A percentile compares a stretch with the other conserved stretches of the same genome.
phyloP scores from a whole-genome alignment of 1,140 invertebrate species.

The Aphelenchoides fujianensis region DNA sequence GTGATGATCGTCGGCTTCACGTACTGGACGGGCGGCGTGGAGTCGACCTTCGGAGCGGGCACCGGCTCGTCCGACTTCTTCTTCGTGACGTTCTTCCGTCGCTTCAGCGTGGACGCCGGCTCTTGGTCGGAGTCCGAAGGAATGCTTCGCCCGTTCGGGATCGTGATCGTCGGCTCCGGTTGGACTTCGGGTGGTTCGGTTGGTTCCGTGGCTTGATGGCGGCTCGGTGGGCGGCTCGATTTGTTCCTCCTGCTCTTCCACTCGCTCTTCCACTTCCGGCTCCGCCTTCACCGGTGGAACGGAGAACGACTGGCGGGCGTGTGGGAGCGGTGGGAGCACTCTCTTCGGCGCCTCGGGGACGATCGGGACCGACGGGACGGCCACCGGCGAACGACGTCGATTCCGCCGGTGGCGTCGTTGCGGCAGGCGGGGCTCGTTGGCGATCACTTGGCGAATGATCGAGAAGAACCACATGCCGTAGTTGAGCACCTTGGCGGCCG shows the following conservation, averaged over 20 bases:
- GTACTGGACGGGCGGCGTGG: background rate
- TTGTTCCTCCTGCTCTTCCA: too few relatives aligned
- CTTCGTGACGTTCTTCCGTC: conserved; percentile 24
- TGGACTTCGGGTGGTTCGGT: conserved; percentile 8
- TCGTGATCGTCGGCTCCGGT: too few relatives aligned
- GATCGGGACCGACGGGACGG: background rate
- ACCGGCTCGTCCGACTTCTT: conserved; percentile 13
- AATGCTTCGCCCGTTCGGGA: conserved; percentile 20
- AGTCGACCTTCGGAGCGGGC: background rate
- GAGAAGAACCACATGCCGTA: conserved; percentile 42
- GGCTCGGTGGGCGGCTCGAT: too few relatives aligned
- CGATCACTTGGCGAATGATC: conserved; percentile 31
- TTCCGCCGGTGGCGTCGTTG: conserved; percentile 21
- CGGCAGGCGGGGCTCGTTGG: background rate
- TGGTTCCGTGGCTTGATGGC: too few relatives aligned
- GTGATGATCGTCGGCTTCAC: too few relatives aligned
- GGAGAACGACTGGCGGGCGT: too few relatives aligned
- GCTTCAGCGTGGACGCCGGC: conserved; percentile 11
- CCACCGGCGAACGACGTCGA: conserved; percentile 11
- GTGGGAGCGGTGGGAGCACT: too few relatives aligned
- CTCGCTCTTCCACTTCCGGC: too few relatives aligned
- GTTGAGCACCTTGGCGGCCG: conserved; percentile 5
- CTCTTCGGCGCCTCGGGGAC: background rate
- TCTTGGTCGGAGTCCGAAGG: background rate
- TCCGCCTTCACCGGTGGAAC: too few relatives aligned